These are phyloP conservation scores for Pseudorasbora parva DNA, from an alignment of 2,113 vertebrate genomes.

Conservation along the genomic window DNA sequence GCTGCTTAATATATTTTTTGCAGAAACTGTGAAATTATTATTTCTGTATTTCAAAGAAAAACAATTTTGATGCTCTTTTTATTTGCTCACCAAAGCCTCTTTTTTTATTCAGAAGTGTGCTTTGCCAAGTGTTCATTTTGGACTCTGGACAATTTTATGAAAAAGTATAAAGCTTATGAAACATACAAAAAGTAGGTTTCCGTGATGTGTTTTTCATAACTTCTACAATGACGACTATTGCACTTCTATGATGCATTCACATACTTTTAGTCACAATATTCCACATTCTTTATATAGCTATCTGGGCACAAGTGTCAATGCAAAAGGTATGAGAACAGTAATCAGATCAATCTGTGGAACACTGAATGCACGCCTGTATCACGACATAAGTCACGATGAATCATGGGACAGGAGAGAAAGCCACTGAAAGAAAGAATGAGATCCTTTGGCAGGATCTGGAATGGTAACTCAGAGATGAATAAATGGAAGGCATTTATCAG, in stretches of 20 bases:
- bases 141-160: background rate
- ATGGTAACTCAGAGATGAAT: conserved; percentile 16
- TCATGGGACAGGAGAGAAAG: conserved; percentile 25
- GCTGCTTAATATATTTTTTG: no score
- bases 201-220: background rate
- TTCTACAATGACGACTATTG: background rate
- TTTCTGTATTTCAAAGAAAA: no score
- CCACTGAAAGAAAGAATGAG: conserved; percentile 37
- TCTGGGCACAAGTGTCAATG: conserved; percentile 21
- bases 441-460: conserved; percentile 48
- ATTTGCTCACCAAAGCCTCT: background rate
- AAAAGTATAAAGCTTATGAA: background rate
- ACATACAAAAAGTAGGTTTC: background rate
- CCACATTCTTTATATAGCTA: background rate
- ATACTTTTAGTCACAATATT: conserved; percentile 1
- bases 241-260: background rate
- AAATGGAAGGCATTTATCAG: conserved; percentile 57
- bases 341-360: conserved; percentile 33
- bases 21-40: no score
- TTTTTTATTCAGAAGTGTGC: no score
- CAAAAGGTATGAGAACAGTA: conserved; percentile 14
- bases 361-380: background rate
- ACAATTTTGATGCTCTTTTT: background rate
- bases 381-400: background rate
- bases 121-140: background rate